Evolutionary conservation across 2,113 vertebrate genomes (phyloP).

Genomic region (Peromyscus leucopus): DNA sequence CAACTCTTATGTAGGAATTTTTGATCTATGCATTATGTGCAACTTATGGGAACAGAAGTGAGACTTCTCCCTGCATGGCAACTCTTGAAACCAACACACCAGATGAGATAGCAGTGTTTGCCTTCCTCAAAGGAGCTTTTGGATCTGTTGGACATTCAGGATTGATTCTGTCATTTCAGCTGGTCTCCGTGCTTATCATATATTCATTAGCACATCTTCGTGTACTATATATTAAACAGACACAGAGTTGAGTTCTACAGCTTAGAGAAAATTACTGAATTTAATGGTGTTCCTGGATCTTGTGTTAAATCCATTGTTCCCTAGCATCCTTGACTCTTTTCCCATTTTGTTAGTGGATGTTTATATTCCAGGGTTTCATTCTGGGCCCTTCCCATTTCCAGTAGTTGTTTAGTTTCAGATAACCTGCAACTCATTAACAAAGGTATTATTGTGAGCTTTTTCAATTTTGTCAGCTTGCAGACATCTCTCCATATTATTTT

Average conservation of each 20-base stretch:
- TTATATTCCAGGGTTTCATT: constrained; percentile 64
- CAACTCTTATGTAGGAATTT: not conserved
- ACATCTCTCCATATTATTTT: constrained; percentile 31
- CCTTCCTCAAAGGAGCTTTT: constrained; percentile 17
- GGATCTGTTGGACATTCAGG: not conserved
- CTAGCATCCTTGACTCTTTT: constrained; percentile 49
- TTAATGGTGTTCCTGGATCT: constrained; percentile 16
- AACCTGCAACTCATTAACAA: constrained; percentile 21
- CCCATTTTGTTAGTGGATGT: constrained; percentile 55
- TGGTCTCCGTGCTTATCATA: not conserved
- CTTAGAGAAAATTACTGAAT: not conserved
- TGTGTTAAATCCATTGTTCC: constrained; percentile 65
- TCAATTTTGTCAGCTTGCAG: not conserved
- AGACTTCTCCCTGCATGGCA: not conserved
- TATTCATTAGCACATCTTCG: not conserved
- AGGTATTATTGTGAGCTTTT: constrained; percentile 38
- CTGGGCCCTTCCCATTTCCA: constrained; percentile 56
- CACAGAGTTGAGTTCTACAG: constrained; percentile 18
- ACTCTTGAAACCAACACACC: not conserved
- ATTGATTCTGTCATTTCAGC: constrained; percentile 6
- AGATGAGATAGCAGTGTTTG: not conserved
- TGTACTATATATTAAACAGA: not conserved
- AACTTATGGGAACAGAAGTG: not conserved
- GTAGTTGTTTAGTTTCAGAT: constrained; percentile 19
- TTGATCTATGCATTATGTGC: not conserved